phyloP scores from a whole-genome alignment of 1,140 invertebrate genomes.

The Atopsyche davidsoni region DNA sequence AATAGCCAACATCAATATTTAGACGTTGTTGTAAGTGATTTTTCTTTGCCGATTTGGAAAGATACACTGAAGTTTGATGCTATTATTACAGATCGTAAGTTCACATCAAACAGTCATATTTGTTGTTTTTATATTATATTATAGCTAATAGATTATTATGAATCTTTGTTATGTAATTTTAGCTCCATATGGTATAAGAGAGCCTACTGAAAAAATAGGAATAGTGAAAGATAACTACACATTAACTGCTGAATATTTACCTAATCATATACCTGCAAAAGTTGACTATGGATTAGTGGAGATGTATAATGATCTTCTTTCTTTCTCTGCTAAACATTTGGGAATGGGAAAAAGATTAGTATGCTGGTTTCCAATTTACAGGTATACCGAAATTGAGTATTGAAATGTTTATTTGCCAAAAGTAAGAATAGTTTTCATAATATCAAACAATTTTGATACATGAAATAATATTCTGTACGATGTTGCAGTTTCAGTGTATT shows the following conservation, averaged over 20 bases:
- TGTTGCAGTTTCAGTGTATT: conserved; percentile 9
- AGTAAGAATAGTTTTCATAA: neutral
- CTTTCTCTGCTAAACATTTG: conserved; percentile 74
- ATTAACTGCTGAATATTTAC: conserved; percentile 56
- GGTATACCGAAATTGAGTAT: conserved; percentile 45
- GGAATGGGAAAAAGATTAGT: conserved; percentile 72
- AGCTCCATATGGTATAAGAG: conserved; percentile 95
- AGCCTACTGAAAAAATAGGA: conserved; percentile 81
- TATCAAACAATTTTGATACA: conserved; percentile 9
- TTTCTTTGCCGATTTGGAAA: conserved; percentile 76
- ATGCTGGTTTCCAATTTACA: conserved; percentile 86
- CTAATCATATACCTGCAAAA: conserved; percentile 78
- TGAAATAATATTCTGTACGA: conserved; percentile 11
- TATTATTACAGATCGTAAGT: conserved; percentile 93
- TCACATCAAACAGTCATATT: conserved; percentile 2
- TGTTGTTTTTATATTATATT: neutral
- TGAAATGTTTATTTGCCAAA: too few species aligned
- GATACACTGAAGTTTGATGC: conserved; percentile 67
- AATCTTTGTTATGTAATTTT: conserved; percentile 31
- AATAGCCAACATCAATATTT: conserved; percentile 67
- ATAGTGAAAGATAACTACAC: conserved; percentile 54
- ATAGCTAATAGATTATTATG: neutral
- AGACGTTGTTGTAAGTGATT: conserved; percentile 86
- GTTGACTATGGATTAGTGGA: conserved; percentile 76
- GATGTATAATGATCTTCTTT: conserved; percentile 77